Base-by-base conservation (phyloP, 1,140 invertebrate species). In the Trachymyrmex septentrionalis region DNA sequence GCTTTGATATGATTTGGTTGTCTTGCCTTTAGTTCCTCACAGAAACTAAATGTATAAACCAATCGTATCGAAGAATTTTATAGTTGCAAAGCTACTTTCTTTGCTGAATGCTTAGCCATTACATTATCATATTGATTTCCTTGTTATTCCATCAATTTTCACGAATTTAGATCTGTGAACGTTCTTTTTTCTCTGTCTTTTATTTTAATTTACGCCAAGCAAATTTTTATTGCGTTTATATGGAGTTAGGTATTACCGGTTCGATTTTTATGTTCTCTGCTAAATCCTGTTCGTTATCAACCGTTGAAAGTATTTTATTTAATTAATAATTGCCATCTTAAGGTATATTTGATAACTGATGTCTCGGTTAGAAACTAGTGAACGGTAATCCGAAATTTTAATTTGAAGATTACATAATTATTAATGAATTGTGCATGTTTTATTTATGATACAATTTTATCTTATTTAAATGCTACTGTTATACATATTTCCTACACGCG, bases 301-400 rank as follows among this genome's bases (percentile, higher is more conserved):
- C 73, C 16, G 55, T 73, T 48, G 9, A 67, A 55, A 88, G 21
- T 88, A 88, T 44, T 44, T 9, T 12, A 44, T 44, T 44, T 44
- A 44, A 44, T 44, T 44, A 44, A 44, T 73, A 84, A 84, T 88
- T 69, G 38, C 9, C n/a, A 34, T 76, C 44, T 59, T 53, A 38
- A 80, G 10, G n/a, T 34, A 21, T 27, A 55, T 44, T 82, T 27
- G n/a, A 78, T 72, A 50, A 38, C 71, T 67, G n/a, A 38, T 44
- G 50, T 64, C 12, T 88, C 38, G 38, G 12, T 84, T 82, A 21
- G 63, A 27, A 6, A 48, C 71, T 66, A 44, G 7, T 71, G 2
- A 73, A 69, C 24, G n/a, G 7, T 21, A 38, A 44, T 34, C 16
- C 7, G 34, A 34, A 44, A 55, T 67, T 21, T 21, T 4, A 21